Evolutionary conservation across 2,113 vertebrate genomes (phyloP), one percentile per base, ranked within the genome.

Genomic region (Scortum barcoo): DNA sequence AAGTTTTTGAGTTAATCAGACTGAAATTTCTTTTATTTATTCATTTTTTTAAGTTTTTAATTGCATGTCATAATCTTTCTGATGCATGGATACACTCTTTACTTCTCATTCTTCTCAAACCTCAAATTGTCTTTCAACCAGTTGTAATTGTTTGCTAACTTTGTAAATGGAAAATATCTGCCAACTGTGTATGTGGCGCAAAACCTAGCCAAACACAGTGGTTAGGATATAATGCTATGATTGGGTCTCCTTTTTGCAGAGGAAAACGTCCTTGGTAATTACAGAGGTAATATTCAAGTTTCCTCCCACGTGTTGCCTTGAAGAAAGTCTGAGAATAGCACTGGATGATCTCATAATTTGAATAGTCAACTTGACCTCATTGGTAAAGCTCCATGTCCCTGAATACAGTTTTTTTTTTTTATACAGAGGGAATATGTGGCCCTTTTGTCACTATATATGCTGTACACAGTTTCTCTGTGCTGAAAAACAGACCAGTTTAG

Each of bases 191-290:
- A 60, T 81, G 83, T 84, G 48, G 70, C 73, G 78, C 20, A 38
- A 71, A 48, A 70, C 77, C 44, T 50, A 56, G 72, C 82, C 69
- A 83, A 76, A 85, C 51, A 69, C 38, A 71, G 83, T 60, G 81
- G 83, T 86, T 82, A 78, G 51, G 68, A 69, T 77, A 58, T 81
- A 73, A 74, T 72, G 28, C 67, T 78, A 82, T 80, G 78, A 86
- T 91, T 70, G 78, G 30, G 3, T 19, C 7, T 44, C 12, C 68
- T 57, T 85, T 53, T 88, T 84, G 38, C 72, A 76, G 58, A 73
- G 60, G 81, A 77, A 84, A 86, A 73, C 72, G 68, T 88, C 14
- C 70, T 57, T 40, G 42, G 76, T 87, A 87, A 92, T 93, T 90
- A 92, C 81, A 86, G 83, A 81, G 76, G 72, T 62, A 66, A 60